Conservation (phyloP, 2,113 vertebrate genomes). For the Diadophis punctatus region DNA sequence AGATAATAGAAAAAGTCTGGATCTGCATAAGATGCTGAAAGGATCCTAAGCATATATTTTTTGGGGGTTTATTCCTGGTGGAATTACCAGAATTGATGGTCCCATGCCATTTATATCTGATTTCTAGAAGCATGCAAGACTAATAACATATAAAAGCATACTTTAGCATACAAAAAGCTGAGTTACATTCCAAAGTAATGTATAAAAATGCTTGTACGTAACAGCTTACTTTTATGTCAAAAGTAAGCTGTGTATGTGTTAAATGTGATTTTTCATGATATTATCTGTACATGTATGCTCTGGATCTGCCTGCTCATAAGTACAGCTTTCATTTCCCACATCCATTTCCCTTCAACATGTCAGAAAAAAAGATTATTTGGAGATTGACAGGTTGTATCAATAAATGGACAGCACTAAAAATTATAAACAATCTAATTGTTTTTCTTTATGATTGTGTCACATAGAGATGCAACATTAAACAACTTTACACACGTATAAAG, state of each 20-base stretch:
- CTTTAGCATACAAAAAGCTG: background rate
- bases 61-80: background rate
- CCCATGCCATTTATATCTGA: background rate
- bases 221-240: background rate
- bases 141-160: background rate
- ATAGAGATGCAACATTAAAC: background rate
- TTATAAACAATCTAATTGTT: background rate
- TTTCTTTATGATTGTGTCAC: background rate
- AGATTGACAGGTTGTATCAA: background rate
- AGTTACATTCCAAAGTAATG: background rate
- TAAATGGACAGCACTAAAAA: background rate
- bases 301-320: background rate
- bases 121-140: background rate
- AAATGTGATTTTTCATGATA: background rate
- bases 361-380: background rate
- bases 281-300: background rate
- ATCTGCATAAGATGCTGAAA: background rate
- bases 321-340: background rate
- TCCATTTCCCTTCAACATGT: background rate
- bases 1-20: background rate
- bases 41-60: background rate
- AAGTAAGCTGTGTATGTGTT: background rate
- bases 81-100: background rate
- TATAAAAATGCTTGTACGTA: background rate
- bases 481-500: background rate